Evolutionary conservation across 1,140 invertebrate genomes (phyloP), one percentile per base, ranked within the genome.

Genomic region (Anoplophora glabripennis): DNA sequence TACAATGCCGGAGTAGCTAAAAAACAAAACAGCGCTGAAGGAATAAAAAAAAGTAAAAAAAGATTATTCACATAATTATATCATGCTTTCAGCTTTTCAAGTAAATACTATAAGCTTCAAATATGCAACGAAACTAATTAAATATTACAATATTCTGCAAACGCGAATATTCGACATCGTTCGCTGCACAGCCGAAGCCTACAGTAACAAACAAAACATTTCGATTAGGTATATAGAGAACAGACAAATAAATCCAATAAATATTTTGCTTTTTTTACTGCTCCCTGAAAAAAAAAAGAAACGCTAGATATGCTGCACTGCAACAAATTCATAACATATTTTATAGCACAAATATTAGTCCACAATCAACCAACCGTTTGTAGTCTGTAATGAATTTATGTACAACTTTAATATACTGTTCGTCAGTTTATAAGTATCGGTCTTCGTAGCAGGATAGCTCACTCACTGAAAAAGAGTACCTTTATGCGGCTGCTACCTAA

Each of bases 391-490:
- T 21, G 49, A 41, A 58, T 51, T 62, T 63, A 60, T 63, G 44
- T 67, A 64, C 59, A 63, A 65, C 59, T 70, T 66, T 64, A 37
- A 65, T 70, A 70, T 70, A 70, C 69, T 70, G 69, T 70, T 68
- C 66, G 46, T 70, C 69, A 70, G 69, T 70, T 70, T 70, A 44
- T 70, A 49, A 44, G 9, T n/a, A 45, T 45, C 33, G 49, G 35
- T 44, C 33, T 44, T 18, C 17, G 21, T 36, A 37, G n/a, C 38
- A 18, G 15, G 11, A 52, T 36, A 37, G n/a, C 14, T 56, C 57
- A 59, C 57, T 64, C 57, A 59, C 53, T 56, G 15, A 18, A 10
- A 7, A n/a, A 28, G 21, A 8, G 14, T 49, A 11, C 8, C 12
- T 49, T 28, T 12, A 28, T 2, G 3, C 21, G 21, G 21, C 21